A percentile compares a stretch with the other conserved stretches of the same genome.
phyloP scores from a whole-genome alignment of 2,113 vertebrate species.

The Tyto alba region DNA sequence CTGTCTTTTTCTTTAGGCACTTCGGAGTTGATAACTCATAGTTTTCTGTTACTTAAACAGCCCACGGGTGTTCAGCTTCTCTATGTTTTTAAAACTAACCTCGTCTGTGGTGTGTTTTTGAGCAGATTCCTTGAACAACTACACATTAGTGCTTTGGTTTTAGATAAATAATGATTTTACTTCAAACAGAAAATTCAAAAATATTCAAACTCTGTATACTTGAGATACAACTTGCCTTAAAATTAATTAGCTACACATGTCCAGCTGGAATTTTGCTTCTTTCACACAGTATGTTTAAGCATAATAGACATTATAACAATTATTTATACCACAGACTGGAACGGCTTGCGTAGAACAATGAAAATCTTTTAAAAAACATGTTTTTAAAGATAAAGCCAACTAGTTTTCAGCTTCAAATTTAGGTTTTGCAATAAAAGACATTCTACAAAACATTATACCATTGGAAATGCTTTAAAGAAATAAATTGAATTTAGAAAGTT shows the following conservation, averaged over 20 bases:
- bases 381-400: constrained; percentile 54
- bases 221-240: not conserved
- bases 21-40: not conserved
- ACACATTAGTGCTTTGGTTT: not conserved
- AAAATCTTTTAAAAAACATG: constrained; percentile 33
- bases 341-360: constrained; percentile 10
- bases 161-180: not conserved
- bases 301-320: not conserved
- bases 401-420: constrained; percentile 17
- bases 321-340: constrained; percentile 32
- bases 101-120: not conserved
- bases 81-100: not conserved
- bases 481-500: constrained; percentile 66
- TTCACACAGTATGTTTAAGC: not conserved
- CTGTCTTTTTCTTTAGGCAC: not conserved
- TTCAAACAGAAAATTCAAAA: not conserved
- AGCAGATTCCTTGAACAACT: not conserved
- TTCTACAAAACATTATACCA: constrained; percentile 50
- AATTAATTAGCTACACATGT: constrained; percentile 14
- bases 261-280: constrained; percentile 12
- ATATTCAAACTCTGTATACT: not conserved
- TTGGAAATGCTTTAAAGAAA: constrained; percentile 63
- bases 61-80: not conserved
- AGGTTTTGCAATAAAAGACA: constrained; percentile 60
- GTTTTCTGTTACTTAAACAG: not conserved